A percentile compares a stretch with the other conserved stretches of the same genome.
Evolutionary conservation across 2,888 invertebrate species (phyloP).

Genomic region (Cacoxenus indagator): DNA sequence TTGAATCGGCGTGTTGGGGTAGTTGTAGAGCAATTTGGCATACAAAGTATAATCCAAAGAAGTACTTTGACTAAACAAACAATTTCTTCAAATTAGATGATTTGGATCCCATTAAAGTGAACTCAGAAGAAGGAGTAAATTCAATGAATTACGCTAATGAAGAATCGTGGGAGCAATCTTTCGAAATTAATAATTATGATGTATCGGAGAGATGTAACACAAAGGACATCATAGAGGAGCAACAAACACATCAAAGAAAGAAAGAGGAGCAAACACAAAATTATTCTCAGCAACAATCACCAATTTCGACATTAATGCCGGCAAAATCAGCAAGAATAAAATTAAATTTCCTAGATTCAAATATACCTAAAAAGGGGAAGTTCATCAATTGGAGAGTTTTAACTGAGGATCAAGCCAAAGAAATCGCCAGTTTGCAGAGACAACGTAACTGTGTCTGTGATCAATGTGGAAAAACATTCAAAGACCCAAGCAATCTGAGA

Average conservation of each 20-base stretch:
- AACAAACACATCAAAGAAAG: neutral
- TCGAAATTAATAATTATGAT: no score
- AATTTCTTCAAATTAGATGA: neutral
- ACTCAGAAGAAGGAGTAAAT: neutral
- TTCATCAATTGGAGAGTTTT: neutral
- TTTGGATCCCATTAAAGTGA: no score
- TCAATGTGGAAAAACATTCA: slow-evolving; percentile 12
- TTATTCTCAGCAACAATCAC: no score
- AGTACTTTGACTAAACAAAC: neutral
- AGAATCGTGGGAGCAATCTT: no score
- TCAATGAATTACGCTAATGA: no score
- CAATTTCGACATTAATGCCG: neutral
- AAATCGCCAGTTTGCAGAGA: neutral
- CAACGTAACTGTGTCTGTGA: slow-evolving; percentile 6
- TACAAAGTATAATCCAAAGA: no score
- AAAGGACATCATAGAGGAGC: no score
- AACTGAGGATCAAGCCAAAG: neutral
- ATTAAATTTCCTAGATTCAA: neutral
- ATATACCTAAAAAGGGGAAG: neutral
- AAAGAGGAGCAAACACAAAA: no score
- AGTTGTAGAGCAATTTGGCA: neutral
- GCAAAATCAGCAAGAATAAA: neutral
- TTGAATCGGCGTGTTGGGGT: neutral
- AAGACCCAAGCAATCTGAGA: slow-evolving; percentile 5
- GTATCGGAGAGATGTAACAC: no score